Conservation (phyloP, 2,113 vertebrate species). For the Saccopteryx bilineata region DNA sequence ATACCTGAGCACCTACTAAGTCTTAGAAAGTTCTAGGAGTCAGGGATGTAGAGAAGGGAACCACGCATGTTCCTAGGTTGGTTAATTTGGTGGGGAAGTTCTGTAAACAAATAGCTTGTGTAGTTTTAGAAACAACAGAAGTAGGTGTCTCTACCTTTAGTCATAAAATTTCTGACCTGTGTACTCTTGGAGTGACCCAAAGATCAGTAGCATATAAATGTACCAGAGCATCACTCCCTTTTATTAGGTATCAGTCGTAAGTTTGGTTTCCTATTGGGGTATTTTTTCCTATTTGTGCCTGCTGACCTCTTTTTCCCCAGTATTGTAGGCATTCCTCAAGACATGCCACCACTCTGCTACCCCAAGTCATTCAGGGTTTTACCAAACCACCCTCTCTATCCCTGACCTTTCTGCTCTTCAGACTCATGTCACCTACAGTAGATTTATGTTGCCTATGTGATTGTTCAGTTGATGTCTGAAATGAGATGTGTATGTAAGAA, state of each 20-base stretch:
- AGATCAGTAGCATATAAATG: neutral
- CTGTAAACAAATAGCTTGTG: neutral
- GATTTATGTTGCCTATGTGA: neutral
- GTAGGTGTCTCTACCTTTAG: conserved; percentile 4
- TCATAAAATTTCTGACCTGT: neutral
- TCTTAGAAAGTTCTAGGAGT: neutral
- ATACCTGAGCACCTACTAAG: neutral
- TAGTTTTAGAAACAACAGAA: neutral
- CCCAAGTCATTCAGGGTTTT: neutral
- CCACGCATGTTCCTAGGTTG: neutral
- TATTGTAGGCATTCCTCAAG: neutral
- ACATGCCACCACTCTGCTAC: neutral
- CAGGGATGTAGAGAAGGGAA: neutral
- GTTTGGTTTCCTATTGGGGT: neutral
- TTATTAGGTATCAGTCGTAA: neutral
- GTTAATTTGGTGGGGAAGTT: neutral
- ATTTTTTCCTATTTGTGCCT: neutral
- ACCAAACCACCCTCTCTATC: neutral
- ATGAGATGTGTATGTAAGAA: neutral
- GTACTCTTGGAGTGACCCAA: neutral
- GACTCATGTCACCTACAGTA: neutral
- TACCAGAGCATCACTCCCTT: neutral
- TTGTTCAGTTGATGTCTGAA: conserved; percentile 26
- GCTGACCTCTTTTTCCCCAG: neutral
- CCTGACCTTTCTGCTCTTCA: neutral